Evolutionary conservation across 2,888 invertebrate genomes (phyloP).

Genomic region (Parnassius orleans): DNA sequence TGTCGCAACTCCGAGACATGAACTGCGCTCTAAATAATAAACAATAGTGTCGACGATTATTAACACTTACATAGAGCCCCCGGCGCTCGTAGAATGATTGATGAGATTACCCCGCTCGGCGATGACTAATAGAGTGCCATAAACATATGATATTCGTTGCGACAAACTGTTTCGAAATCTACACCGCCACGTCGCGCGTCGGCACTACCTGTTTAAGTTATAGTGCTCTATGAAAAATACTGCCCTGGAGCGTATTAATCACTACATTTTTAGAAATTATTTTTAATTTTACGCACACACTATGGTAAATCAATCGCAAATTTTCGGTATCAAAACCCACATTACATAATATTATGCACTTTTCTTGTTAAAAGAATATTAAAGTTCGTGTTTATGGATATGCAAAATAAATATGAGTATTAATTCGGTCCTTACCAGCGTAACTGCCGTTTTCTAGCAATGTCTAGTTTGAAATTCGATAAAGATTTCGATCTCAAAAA

Average conservation of each 20-base stretch:
- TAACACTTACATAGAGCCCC: conserved; percentile 63
- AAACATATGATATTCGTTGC: conserved; percentile 63
- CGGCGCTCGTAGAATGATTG: conserved; percentile 57
- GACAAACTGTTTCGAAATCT: conserved; percentile 41
- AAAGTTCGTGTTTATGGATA: too few species aligned
- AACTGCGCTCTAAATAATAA: conserved; percentile 35
- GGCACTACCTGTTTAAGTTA: conserved; percentile 23
- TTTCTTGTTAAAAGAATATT: too few species aligned
- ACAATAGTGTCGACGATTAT: conserved; percentile 69
- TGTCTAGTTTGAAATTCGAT: too few species aligned
- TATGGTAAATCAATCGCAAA: too few species aligned
- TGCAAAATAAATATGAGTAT: too few species aligned
- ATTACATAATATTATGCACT: too few species aligned
- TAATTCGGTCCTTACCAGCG: too few species aligned
- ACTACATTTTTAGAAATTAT: conserved; percentile 1
- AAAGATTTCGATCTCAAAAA: too few species aligned
- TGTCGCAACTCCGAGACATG: conserved; percentile 27
- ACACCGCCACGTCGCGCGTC: conserved; percentile 24
- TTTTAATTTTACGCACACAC: too few species aligned
- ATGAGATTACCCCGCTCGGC: conserved; percentile 54
- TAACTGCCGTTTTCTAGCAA: too few species aligned
- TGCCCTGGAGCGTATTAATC: conserved; percentile 5
- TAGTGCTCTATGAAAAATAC: conserved; percentile 15
- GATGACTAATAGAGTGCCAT: conserved; percentile 71
- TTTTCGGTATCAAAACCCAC: too few species aligned